Percentiles rank a stretch among this genome's conserved stretches.
These are phyloP conservation scores for Drosophila siamana DNA, from an alignment of 2,888 invertebrate genomes.

Conservation along the genomic window DNA sequence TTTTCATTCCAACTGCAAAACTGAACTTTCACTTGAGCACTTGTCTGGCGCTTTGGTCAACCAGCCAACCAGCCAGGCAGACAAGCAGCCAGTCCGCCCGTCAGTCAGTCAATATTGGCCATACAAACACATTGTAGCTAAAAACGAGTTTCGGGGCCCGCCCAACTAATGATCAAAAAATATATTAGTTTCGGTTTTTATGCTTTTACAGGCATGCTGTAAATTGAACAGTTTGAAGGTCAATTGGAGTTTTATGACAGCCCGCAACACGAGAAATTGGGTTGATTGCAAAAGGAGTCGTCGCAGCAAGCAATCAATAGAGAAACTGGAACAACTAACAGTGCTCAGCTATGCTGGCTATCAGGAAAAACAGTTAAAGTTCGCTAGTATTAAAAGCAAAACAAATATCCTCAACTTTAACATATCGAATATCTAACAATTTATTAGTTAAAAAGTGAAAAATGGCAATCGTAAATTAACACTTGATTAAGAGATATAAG, in stretches of 20 bases:
- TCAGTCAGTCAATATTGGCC: conserved; percentile 54
- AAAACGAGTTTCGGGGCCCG: conserved; percentile 61
- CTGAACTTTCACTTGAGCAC: conserved; percentile 74
- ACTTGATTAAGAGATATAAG: neutral
- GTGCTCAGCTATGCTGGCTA: conserved; percentile 4
- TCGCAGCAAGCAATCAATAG: conserved; percentile 14
- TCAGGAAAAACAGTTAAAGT: neutral
- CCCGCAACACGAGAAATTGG: conserved; percentile 48
- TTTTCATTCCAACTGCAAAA: conserved; percentile 29
- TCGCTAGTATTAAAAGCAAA: neutral
- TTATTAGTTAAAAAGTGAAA: neutral
- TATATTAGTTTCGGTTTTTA: conserved; percentile 62
- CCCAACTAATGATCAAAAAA: conserved; percentile 73
- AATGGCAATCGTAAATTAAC: neutral
- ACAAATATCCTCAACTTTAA: neutral
- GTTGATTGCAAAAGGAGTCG: conserved; percentile 43
- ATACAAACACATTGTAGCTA: conserved; percentile 35
- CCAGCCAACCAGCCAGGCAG: conserved; percentile 28
- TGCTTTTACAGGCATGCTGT: conserved; percentile 33
- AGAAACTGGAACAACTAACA: conserved; percentile 30
- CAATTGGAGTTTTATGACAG: conserved; percentile 65
- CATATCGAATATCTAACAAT: no score
- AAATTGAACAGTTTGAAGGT: conserved; percentile 67
- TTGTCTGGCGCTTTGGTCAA: conserved; percentile 55
- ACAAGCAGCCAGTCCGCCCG: conserved; percentile 3